Evolutionary conservation across 2,888 invertebrate genomes (phyloP).

Genomic region (Ommatoiulus sabulosus): DNA sequence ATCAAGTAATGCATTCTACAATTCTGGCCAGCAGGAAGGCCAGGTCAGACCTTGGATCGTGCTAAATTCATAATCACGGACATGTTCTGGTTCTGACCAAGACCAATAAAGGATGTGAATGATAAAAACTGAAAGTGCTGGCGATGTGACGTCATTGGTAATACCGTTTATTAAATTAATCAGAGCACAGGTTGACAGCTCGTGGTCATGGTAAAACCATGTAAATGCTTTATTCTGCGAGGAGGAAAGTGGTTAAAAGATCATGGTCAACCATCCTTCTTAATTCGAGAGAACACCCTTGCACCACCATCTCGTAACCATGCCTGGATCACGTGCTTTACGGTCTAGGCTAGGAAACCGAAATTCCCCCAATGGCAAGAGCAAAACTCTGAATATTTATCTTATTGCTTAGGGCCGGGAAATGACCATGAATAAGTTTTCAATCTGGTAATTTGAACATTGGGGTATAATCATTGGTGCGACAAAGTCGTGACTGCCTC

Average conservation of each 20-base stretch:
- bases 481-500: slow-evolving; percentile 42
- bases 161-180: slow-evolving; percentile 17
- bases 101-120: neutral
- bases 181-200: neutral
- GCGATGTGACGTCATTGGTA: neutral
- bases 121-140: neutral
- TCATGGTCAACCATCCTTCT: slow-evolving; percentile 32
- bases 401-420: neutral
- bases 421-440: slow-evolving; percentile 32
- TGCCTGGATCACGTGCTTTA: neutral
- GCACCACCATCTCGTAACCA: slow-evolving; percentile 1
- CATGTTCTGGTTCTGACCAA: neutral
- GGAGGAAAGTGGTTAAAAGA: slow-evolving; percentile 10
- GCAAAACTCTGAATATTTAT: neutral
- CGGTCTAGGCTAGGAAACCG: neutral
- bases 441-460: neutral
- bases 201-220: slow-evolving; percentile 22
- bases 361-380: slow-evolving; percentile 12
- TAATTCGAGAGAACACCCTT: neutral
- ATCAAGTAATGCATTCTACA: neutral
- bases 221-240: neutral
- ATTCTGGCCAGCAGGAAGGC: neutral
- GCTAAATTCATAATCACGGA: neutral
- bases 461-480: neutral
- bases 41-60: neutral